These are phyloP conservation scores for Cyclopterus lumpus DNA, from an alignment of 2,797 vertebrate species.

Conservation along the genomic window DNA sequence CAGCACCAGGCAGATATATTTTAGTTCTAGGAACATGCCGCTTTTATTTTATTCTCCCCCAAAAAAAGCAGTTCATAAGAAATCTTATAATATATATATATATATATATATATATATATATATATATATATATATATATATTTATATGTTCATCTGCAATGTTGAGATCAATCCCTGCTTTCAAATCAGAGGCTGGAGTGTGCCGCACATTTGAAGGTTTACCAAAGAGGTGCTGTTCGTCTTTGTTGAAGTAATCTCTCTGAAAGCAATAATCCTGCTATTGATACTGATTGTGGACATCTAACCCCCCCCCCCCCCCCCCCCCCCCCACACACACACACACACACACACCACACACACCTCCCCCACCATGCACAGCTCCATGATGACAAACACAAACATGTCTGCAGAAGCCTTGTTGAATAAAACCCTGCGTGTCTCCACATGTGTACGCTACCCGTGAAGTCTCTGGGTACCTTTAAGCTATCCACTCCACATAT, in stretches of 20 bases:
- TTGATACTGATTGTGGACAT: constrained; percentile 41
- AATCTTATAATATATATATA: constrained; percentile 39
- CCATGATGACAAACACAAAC: constrained; percentile 9
- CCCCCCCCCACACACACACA: too few relatives aligned
- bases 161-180: constrained; percentile 32
- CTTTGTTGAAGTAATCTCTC: constrained; percentile 39
- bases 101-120: too few relatives aligned
- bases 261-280: constrained; percentile 37
- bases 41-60: constrained; percentile 5
- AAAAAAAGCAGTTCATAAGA: constrained; percentile 54
- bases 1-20: constrained; percentile 57
- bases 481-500: too few relatives aligned
- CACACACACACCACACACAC: too few relatives aligned
- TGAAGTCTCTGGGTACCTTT: background rate
- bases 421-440: background rate
- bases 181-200: constrained; percentile 39
- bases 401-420: background rate
- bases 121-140: background rate
- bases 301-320: background rate
- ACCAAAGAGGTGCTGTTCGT: constrained; percentile 23
- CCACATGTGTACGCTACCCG: rapidly evolving
- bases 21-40: constrained; percentile 53
- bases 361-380: too few relatives aligned
- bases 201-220: constrained; percentile 45
- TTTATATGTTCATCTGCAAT: background rate